A percentile compares a stretch with the other conserved stretches of the same genome.
phyloP scores from a whole-genome alignment of 2,113 vertebrate genomes.

The Probosciger aterrimus region DNA sequence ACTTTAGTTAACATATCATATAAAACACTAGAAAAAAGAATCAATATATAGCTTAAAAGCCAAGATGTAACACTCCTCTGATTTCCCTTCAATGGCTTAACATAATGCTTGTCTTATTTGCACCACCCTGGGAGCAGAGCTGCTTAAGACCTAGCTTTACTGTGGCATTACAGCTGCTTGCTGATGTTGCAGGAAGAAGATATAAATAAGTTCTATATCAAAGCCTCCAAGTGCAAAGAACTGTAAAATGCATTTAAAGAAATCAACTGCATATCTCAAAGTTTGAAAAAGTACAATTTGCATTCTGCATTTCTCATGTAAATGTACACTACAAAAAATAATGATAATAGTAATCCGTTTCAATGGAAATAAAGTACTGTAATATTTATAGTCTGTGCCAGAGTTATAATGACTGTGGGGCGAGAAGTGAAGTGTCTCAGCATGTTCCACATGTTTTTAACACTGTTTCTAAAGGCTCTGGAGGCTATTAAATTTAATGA shows the following conservation, averaged over 20 bases:
- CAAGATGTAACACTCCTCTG: neutral
- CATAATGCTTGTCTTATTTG: conserved; percentile 3
- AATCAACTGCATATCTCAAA: neutral
- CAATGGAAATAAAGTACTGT: conserved; percentile 78
- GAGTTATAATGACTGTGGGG: conserved; percentile 77
- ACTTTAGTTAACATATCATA: neutral
- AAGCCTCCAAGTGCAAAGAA: neutral
- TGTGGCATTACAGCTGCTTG: conserved; percentile 31
- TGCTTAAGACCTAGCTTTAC: conserved; percentile 3
- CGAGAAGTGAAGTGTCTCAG: conserved; percentile 81
- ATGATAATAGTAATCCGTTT: conserved; percentile 73
- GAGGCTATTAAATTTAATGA: conserved; percentile 90
- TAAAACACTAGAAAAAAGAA: neutral
- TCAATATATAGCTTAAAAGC: neutral
- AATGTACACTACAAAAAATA: conserved; percentile 57
- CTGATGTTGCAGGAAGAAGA: conserved; percentile 13
- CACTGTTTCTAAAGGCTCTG: conserved; percentile 83
- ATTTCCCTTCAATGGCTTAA: neutral
- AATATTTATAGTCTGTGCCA: conserved; percentile 81
- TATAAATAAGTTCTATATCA: conserved; percentile 25
- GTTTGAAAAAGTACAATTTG: conserved; percentile 7
- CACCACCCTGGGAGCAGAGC: neutral
- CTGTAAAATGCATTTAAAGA: conserved; percentile 14
- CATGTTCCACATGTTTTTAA: conserved; percentile 84
- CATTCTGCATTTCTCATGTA: conserved; percentile 55